Evolutionary conservation across 2,888 invertebrate species (phyloP), one percentile per base, ranked within the genome.

Genomic region (Amaurobius ferox): DNA sequence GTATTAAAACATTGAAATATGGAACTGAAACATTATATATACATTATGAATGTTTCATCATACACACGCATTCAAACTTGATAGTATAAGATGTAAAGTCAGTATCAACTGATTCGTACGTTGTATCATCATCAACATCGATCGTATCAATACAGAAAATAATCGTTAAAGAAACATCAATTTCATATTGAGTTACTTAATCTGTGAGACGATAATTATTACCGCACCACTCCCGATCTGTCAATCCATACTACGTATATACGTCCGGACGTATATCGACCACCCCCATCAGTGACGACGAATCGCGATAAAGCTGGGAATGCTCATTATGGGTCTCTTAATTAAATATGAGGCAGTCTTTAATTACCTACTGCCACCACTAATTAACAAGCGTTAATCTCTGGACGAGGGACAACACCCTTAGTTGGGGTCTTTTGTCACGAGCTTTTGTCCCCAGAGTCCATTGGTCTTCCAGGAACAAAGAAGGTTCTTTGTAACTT

Each of bases 301-400:
- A 72, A 79, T 73, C 19, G 55, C 77, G 83, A 85, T 85, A 77
- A 77, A 72, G 76, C 72, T 39, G 83, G 80, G 55, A 26, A 55
- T 40, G 67, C 83, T 85, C 77, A 85, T 85, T 85, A 85, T 40
- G 72, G 71, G 77, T 40, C 72, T 66, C 83, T 85, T 85, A 85
- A 85, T 85, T 85, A 85, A 85, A 85, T 85, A 85, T 85, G 83
- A 85, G 83, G 77, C 83, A 61, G 64, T 77, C 83, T 85, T 85
- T 85, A 85, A 85, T 85, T 85, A 85, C 77, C 83, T 66, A 72
- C 83, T 85, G 83, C 83, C 77, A 77, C 83, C 83, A 76, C 83
- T 83, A 83, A 83, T 83, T 83, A 83, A 35, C 76, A 71, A 40
- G 77, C 83, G 77, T 70, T 83, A 83, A 83, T 83, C 83, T 83